Base-by-base conservation (phyloP, 2,797 vertebrate genomes). In the Aphelocoma californica region DNA sequence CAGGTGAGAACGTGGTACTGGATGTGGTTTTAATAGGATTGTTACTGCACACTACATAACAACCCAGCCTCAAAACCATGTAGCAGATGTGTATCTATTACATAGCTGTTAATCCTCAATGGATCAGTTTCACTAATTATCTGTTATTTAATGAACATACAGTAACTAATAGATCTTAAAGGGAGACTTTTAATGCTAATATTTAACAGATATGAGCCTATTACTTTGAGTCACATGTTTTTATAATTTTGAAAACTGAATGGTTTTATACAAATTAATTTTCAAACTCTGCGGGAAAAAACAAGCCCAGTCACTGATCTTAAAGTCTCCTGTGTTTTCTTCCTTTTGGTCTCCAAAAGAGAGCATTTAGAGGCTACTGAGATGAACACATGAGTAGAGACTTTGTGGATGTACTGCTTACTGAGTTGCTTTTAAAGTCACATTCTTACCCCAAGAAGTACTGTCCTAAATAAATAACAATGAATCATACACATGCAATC, bases 131-230 rank as follows among this genome's bases (percentile, higher is more conserved):
- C 80, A 86, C 85, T 93, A 78, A 97, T 96, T 83, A 88, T 69
- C 86, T 95, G 93, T 70, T 83, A 96, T 86, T 97, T 95, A 95
- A 96, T 92, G 95, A 97, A 92, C 47, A 92, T 83, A 88, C 47
- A 97, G 94, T 95, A 96, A 96, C 83, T 81, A 95, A 83, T 8
- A 93, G 95, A 96, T 93, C 85, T 91, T 86, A 54, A 92, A 89
- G 60, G 83, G 36, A 92, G 40, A 91, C n/a, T 75, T 88, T 57
- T 84, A 90, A 44, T 61, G 78, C 29, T 83, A 90, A 83, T 95
- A 92, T 91, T 95, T 89, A 92, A 93, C 47, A 81, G 36, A 40
- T 36, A 94, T 3, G 15, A 61, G 74, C 61, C 20, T 81, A 28
- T 51, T 91, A 26, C 4, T 11, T 10, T 28, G 23, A 74, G 47